Conservation (phyloP, 2,888 invertebrate species). For the Cloeon dipterum region DNA sequence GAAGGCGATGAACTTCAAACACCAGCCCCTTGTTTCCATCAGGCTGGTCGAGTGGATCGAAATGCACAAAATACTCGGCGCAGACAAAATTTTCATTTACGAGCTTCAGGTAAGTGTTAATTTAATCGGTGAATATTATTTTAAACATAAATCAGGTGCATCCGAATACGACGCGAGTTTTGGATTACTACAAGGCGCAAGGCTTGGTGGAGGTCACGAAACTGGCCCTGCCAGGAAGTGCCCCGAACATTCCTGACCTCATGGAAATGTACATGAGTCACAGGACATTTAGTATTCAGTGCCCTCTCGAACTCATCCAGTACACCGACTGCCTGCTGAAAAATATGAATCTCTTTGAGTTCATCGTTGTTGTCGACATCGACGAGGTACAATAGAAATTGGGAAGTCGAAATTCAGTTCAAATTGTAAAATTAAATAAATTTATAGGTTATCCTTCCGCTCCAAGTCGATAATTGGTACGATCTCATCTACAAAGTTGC, state of each 20-base stretch:
- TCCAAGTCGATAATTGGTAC: no score
- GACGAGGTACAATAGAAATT: no score
- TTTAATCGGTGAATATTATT: no score
- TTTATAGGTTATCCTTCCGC: no score
- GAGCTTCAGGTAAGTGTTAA: slow-evolving; percentile 57
- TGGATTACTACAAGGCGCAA: slow-evolving; percentile 33
- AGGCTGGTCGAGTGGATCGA: slow-evolving; percentile 89
- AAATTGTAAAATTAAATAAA: no score
- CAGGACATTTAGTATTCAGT: no score
- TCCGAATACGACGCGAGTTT: slow-evolving; percentile 69
- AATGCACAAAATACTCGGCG: slow-evolving; percentile 60
- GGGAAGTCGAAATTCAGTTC: no score
- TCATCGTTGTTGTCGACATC: slow-evolving; percentile 75
- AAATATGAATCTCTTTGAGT: slow-evolving; percentile 72
- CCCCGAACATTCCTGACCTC: slow-evolving; percentile 71
- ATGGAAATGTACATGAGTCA: slow-evolving; percentile 58
- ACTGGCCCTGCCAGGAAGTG: slow-evolving; percentile 65
- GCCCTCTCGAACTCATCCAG: slow-evolving; percentile 86
- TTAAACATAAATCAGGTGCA: no score
- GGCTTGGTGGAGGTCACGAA: slow-evolving; percentile 55
- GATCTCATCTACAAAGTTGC: no score
- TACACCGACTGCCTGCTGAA: slow-evolving; percentile 92
- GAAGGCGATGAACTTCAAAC: slow-evolving; percentile 78
- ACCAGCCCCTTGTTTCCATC: slow-evolving; percentile 65
- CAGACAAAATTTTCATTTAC: slow-evolving; percentile 79